A percentile compares a stretch with the other conserved stretches of the same genome.
These are phyloP conservation scores for Coregonus ussuriensis DNA, from an alignment of 2,797 vertebrate species.

Conservation along the genomic window DNA sequence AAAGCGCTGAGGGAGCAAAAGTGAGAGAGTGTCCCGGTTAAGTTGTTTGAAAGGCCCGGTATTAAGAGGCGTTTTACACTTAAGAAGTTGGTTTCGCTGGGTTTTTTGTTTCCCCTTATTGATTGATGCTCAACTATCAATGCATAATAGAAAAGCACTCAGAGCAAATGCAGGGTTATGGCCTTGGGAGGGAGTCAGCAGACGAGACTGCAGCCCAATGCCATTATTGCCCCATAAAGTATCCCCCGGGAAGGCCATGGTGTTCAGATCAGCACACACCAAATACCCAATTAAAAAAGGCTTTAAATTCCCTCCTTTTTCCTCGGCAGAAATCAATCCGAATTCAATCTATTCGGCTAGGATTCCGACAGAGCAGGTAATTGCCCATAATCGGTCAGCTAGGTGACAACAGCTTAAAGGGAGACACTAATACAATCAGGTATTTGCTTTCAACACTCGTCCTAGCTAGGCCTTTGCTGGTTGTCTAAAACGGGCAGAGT, in stretches of 20 bases:
- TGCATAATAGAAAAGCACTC: conserved; percentile 90
- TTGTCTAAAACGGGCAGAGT: conserved; percentile 71
- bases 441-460: conserved; percentile 78
- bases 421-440: conserved; percentile 79
- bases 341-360: conserved; percentile 86
- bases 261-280: conserved; percentile 87
- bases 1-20: conserved; percentile 54
- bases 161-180: conserved; percentile 88
- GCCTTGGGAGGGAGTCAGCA: conserved; percentile 82
- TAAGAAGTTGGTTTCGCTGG: conserved; percentile 87
- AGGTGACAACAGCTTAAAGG: conserved; percentile 84
- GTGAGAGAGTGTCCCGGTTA: conserved; percentile 77
- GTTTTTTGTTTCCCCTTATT: conserved; percentile 86
- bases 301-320: conserved; percentile 87
- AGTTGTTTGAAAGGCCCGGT: conserved; percentile 86
- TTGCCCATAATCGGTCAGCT: conserved; percentile 82
- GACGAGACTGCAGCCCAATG: conserved; percentile 78
- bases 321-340: conserved; percentile 84
- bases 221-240: conserved; percentile 87
- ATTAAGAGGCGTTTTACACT: conserved; percentile 89
- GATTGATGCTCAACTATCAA: conserved; percentile 89
- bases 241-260: conserved; percentile 79
- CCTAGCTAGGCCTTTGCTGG: conserved; percentile 45
- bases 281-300: conserved; percentile 89
- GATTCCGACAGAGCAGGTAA: conserved; percentile 87